Percentiles rank a stretch among this genome's conserved stretches.
phyloP scores from a whole-genome alignment of 2,888 invertebrate genomes.

The Tipula unca region DNA sequence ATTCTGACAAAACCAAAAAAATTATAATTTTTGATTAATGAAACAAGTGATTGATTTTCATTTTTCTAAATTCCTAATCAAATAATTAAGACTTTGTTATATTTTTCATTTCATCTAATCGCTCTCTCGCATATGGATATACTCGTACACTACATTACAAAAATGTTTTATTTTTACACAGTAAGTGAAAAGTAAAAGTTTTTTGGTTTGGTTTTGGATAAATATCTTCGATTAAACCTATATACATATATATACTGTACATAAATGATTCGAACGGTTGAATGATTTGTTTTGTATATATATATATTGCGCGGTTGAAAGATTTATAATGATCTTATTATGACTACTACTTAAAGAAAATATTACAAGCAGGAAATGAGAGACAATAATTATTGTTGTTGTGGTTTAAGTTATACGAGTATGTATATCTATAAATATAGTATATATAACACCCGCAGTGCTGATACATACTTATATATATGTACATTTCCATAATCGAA shows the following conservation, averaged over 20 bases:
- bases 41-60: background rate
- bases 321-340: background rate
- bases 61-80: background rate
- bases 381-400: background rate
- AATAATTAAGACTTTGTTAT: background rate
- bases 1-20: background rate
- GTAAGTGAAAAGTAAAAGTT: background rate
- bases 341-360: background rate
- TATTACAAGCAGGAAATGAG: background rate
- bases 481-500: background rate
- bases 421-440: too few relatives aligned
- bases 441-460: background rate
- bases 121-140: background rate
- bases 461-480: background rate
- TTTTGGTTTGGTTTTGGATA: background rate
- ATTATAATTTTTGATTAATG: background rate
- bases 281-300: background rate
- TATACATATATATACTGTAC: background rate
- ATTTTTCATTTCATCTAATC: background rate
- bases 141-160: too few relatives aligned
- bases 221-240: background rate
- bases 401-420: too few relatives aligned
- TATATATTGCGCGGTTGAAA: background rate
- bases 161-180: background rate
- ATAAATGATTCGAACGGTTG: background rate